Evolutionary conservation across 2,797 vertebrate genomes (phyloP).

Genomic region (Sebastes matsubarae): DNA sequence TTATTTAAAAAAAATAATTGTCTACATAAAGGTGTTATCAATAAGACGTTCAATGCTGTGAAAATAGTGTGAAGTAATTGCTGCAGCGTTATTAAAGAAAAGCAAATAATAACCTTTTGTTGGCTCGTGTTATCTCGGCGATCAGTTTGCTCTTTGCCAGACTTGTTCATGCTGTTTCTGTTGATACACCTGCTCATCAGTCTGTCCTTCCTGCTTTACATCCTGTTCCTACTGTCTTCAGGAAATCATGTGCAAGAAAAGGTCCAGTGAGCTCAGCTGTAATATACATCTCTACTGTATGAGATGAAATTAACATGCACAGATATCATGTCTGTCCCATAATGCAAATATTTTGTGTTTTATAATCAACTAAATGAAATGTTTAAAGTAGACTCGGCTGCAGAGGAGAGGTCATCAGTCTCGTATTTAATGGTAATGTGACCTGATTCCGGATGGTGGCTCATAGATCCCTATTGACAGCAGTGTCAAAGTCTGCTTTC

Average conservation of each 20-base stretch:
- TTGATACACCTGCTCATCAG: conserved; percentile 29
- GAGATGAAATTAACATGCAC: not conserved
- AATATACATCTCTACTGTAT: not conserved
- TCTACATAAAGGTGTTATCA: too few species aligned
- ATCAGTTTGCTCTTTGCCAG: not conserved
- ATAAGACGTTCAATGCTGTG: not conserved
- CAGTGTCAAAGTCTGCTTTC: conserved; percentile 44
- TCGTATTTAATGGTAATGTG: conserved; percentile 17
- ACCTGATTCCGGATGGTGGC: conserved; percentile 5
- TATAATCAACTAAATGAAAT: conserved; percentile 1
- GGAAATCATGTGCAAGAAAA: conserved; percentile 19
- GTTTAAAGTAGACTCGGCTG: not conserved
- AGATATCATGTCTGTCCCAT: not conserved
- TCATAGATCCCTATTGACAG: conserved; percentile 19
- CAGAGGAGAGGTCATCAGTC: not conserved
- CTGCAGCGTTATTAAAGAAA: not conserved
- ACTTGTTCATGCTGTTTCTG: conserved; percentile 38
- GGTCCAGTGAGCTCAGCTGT: not conserved
- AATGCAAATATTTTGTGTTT: not conserved
- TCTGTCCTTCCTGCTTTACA: conserved; percentile 45
- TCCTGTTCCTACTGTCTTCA: conserved; percentile 39
- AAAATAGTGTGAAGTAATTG: not conserved
- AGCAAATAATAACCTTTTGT: not conserved
- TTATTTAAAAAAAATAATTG: too few species aligned
- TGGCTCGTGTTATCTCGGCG: not conserved